These are phyloP conservation scores for Tyrannus savana DNA, from an alignment of 2,113 vertebrate genomes.

Conservation along the genomic window DNA sequence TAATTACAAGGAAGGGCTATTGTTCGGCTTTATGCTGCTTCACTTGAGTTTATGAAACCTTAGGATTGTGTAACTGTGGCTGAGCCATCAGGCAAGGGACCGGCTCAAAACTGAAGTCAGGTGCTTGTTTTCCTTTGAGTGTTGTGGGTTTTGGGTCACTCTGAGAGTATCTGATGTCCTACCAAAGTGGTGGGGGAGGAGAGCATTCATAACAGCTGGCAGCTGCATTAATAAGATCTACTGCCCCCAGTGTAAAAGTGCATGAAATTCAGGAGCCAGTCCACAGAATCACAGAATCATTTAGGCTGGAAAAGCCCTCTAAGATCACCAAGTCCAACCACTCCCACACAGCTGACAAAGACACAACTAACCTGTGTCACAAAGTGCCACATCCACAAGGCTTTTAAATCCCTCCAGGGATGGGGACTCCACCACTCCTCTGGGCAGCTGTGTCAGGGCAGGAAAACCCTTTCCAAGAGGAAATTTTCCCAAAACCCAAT, in stretches of 20 bases:
- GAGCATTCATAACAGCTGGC: neutral
- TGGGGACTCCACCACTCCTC: neutral
- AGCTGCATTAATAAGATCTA: neutral
- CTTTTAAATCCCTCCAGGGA: neutral
- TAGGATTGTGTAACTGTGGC: neutral
- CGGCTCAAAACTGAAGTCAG: neutral
- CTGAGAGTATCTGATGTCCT: neutral
- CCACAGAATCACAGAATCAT: neutral
- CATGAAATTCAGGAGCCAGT: neutral
- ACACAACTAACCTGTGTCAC: neutral
- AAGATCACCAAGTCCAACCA: neutral
- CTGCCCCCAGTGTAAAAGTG: neutral
- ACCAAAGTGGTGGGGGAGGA: neutral
- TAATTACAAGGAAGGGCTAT: constrained; percentile 53
- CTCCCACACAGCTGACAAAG: too few relatives aligned
- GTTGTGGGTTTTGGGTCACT: neutral
- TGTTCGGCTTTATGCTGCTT: neutral
- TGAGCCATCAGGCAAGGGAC: neutral
- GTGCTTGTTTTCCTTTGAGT: neutral
- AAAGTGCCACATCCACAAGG: rapidly evolving
- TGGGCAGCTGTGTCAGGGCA: neutral
- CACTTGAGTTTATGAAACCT: neutral
- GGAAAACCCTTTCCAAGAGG: too few relatives aligned
- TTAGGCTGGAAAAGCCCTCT: neutral
- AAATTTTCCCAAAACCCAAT: too few relatives aligned